Conservation (phyloP, 2,888 invertebrate species). For the Piscicola geometra region DNA sequence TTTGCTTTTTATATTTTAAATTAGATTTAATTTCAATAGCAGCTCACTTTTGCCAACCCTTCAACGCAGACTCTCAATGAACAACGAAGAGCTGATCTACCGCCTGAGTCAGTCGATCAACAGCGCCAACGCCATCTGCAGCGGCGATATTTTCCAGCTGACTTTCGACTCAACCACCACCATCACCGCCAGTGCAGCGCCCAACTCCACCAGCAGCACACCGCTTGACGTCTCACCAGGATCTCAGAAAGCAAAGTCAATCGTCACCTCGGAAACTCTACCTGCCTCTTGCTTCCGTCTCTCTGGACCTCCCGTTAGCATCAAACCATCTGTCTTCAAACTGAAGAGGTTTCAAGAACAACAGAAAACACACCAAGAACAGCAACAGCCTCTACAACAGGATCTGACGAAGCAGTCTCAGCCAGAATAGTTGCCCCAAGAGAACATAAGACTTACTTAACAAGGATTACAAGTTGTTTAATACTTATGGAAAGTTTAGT, state of each 20-base stretch:
- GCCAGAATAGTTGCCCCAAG: no score
- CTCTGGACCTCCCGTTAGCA: neutral
- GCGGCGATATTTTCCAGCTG: conserved; percentile 3
- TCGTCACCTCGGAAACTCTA: neutral
- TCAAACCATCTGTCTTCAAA: neutral
- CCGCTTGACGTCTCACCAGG: neutral
- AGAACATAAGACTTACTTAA: no score
- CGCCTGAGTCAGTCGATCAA: conserved; percentile 65
- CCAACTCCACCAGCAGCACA: neutral
- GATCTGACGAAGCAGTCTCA: no score
- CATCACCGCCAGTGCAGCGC: neutral
- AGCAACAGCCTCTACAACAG: no score
- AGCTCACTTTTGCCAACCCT: no score
- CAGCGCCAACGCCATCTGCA: neutral
- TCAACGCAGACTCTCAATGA: conserved; percentile 68
- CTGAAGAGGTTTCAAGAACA: neutral
- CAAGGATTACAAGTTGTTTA: no score
- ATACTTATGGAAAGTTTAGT: no score
- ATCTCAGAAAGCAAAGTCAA: no score
- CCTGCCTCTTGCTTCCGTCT: neutral
- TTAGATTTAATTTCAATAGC: no score
- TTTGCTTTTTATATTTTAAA: no score
- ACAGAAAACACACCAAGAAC: no score
- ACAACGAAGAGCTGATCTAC: conserved; percentile 83
- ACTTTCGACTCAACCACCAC: conserved; percentile 9